Evolutionary conservation across 2,797 vertebrate genomes (phyloP).

Genomic region (Tiaroga cobitis): DNA sequence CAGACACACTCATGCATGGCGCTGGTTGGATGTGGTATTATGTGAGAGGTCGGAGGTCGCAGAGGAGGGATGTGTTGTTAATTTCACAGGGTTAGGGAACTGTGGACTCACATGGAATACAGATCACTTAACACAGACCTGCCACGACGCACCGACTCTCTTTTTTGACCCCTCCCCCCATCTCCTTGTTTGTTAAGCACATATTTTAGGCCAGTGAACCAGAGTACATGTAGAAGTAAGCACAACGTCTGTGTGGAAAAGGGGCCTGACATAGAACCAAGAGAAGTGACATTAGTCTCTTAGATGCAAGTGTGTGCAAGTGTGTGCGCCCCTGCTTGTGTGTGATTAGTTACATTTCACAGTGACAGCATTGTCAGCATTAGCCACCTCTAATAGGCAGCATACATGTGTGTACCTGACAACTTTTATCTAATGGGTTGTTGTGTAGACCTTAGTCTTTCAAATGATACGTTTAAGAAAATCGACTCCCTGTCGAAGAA

Average conservation of each 20-base stretch:
- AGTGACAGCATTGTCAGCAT: conserved; percentile 30
- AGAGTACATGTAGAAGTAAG: conserved; percentile 83
- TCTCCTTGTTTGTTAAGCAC: conserved; percentile 91
- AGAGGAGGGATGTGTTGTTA: conserved; percentile 99
- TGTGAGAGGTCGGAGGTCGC: conserved; percentile 89
- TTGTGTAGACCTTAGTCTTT: not conserved
- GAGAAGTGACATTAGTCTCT: conserved; percentile 74
- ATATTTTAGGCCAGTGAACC: conserved; percentile 88
- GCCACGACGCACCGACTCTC: conserved; percentile 75
- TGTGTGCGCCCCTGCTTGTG: conserved; percentile 65
- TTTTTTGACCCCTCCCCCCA: conserved; percentile 34
- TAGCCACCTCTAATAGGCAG: conserved; percentile 22
- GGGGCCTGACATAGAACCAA: conserved; percentile 82
- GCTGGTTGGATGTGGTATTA: conserved; percentile 99
- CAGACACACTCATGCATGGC: conserved; percentile 97
- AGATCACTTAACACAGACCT: conserved; percentile 99
- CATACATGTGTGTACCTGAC: not conserved
- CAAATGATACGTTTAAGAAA: conserved; percentile 26
- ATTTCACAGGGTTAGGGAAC: conserved; percentile 99
- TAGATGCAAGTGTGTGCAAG: conserved; percentile 59
- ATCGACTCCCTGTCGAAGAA: too few species aligned
- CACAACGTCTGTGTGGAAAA: conserved; percentile 82
- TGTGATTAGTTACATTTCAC: conserved; percentile 45
- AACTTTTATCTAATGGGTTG: not conserved
- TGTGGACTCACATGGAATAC: conserved; percentile 98